A percentile compares a stretch with the other conserved stretches of the same genome.
phyloP scores from a whole-genome alignment of 1,140 invertebrate species.

The Notospermus geniculatus region DNA sequence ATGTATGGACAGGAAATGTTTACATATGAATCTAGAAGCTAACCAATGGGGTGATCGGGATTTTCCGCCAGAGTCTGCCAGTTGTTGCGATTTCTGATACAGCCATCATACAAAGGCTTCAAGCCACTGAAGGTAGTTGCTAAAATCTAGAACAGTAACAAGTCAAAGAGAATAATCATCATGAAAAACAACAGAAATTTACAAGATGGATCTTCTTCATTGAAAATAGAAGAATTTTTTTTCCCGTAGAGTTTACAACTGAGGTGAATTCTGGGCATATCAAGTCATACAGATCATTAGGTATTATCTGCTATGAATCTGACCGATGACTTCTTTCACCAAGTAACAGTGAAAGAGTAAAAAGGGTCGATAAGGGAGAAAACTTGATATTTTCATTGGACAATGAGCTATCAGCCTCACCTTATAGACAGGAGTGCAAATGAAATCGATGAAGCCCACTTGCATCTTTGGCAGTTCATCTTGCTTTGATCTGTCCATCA shows the following conservation, averaged over 20 bases:
- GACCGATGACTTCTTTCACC: background rate
- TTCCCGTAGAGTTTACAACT: too few species aligned
- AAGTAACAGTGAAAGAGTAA: background rate
- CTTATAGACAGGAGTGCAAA: conserved; percentile 86
- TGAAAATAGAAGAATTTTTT: too few species aligned
- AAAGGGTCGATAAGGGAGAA: background rate
- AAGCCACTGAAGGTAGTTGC: conserved; percentile 90
- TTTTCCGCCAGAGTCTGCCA: conserved; percentile 89
- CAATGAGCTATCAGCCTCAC: conserved; percentile 35
- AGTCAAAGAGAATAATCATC: conserved; percentile 18
- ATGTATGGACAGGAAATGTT: background rate
- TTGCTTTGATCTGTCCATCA: conserved; percentile 91
- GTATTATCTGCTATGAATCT: background rate
- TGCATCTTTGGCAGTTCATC: conserved; percentile 94
- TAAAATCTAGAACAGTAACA: conserved; percentile 67
- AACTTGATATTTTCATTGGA: background rate
- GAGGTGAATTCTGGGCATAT: too few species aligned
- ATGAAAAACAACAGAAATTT: too few species aligned
- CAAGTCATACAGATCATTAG: too few species aligned
- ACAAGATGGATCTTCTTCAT: too few species aligned
- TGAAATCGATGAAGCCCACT: conserved; percentile 90
- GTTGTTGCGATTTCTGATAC: conserved; percentile 77
- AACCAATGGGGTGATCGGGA: conserved; percentile 1
- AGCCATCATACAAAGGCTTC: conserved; percentile 81
- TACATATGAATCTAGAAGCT: conserved; percentile 10